Conservation (phyloP, 2,888 invertebrate species). For the Halictus quadricinctus region DNA sequence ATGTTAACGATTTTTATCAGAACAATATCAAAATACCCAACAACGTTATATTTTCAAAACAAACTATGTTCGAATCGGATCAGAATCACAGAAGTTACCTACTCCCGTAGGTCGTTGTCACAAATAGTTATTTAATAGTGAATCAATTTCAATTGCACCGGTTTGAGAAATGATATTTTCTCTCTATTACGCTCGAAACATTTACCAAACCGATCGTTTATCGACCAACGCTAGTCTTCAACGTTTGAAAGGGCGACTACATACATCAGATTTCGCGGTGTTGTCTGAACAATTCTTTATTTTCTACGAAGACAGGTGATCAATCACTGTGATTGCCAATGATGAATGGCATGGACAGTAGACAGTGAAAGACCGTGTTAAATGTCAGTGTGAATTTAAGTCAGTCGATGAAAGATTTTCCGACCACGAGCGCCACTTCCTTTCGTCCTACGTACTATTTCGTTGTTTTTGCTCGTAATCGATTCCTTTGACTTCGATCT, state of each 20-base stretch:
- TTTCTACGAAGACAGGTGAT: slow-evolving; percentile 28
- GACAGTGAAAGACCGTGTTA: slow-evolving; percentile 41
- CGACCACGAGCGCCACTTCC: neutral
- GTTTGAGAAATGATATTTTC: slow-evolving; percentile 22
- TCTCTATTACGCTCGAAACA: neutral
- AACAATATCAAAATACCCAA: neutral
- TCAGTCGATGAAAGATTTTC: slow-evolving; percentile 29
- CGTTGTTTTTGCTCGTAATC: neutral
- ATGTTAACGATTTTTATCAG: neutral
- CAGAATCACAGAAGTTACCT: neutral
- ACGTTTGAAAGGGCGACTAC: slow-evolving; percentile 19
- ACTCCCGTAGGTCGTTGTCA: neutral
- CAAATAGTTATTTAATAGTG: slow-evolving; percentile 34
- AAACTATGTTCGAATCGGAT: neutral
- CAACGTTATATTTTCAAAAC: neutral
- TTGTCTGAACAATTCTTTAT: slow-evolving; percentile 23
- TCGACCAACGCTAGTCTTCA: neutral
- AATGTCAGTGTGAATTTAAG: slow-evolving; percentile 43
- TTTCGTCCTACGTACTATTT: neutral
- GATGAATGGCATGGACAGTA: slow-evolving; percentile 46
- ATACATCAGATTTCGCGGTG: slow-evolving; percentile 23
- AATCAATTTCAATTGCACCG: slow-evolving; percentile 35
- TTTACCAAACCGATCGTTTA: slow-evolving; percentile 27
- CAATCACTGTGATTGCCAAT: slow-evolving; percentile 35
- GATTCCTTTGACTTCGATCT: neutral